Evolutionary conservation across 2,888 invertebrate species (phyloP), one percentile per base, ranked within the genome.

Genomic region (Phyto melanocephala): DNA sequence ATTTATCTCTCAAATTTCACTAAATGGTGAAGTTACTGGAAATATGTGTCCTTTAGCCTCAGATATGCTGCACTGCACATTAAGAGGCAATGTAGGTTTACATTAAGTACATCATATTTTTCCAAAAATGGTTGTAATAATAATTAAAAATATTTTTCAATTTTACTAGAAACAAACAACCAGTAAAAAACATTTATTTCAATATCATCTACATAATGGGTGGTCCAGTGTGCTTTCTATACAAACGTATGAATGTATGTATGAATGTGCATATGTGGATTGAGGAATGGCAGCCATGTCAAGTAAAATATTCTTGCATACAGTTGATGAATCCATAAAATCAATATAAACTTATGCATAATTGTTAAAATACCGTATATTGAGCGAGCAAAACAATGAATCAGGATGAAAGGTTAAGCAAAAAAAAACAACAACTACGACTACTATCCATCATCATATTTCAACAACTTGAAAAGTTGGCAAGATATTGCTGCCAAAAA

Each of bases 271-370:
- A 6, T 52, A 70, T 60, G 68, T 33, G 45, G 65, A 15, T 24
- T 52, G 56, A 33, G 24, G 45, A 56, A 47, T 47, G 65, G 24
- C 63, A 47, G 35, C 50, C 62, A 70, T 62, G 68, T 77, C 54
- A 77, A 60, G 42, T 22, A 10, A 22, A 70, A 54, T 24, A 68
- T 67, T 33, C 20, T 50, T 52, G 42, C 37, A 52, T 33, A 28
- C 2, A 7, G 58, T 13, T 24, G 22, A 17, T 45, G 35, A 60
- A 47, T 40, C 40, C 47, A 70, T 56, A 33, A 56, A 70, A 68
- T 75, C 74, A 72, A 47, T 24, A 72, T 67, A 72, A 65, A 81
- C 62, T 77, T 81, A 68, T 77, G 72, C 81, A 77, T 77, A 81
- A 77, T 13, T 62, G 62, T 33, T 17, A 8, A 68, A 11, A 68